Evolutionary conservation across 2,113 vertebrate species (phyloP).

Genomic region (Notechis scutatus): DNA sequence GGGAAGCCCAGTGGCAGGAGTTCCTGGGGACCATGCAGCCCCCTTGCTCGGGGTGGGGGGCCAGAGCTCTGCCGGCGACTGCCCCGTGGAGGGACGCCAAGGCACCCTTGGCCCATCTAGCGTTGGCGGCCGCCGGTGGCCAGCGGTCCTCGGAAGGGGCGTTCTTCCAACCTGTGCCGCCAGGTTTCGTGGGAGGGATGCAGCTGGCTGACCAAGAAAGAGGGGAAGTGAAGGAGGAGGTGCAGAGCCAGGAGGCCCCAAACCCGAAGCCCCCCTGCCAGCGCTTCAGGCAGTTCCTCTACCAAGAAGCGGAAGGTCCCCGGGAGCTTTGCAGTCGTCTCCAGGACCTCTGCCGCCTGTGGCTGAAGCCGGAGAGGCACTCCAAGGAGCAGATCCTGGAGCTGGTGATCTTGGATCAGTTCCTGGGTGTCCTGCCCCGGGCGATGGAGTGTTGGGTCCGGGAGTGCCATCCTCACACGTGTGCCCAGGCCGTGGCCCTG

Average conservation of each 20-base stretch:
- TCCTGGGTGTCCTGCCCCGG: slow-evolving; percentile 56
- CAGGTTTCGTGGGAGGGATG: neutral
- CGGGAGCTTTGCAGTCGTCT: slow-evolving; percentile 62
- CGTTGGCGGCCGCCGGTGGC: neutral
- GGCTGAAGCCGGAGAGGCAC: slow-evolving; percentile 63
- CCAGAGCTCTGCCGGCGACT: neutral
- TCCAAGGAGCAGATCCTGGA: slow-evolving; percentile 65
- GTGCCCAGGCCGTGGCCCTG: slow-evolving; percentile 61
- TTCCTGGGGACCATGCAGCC: slow-evolving; percentile 4
- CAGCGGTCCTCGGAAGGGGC: neutral
- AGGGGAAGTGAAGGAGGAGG: slow-evolving; percentile 1
- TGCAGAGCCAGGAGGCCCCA: slow-evolving; percentile 39
- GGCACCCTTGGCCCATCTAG: neutral
- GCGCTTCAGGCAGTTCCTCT: slow-evolving; percentile 60
- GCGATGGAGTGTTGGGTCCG: slow-evolving; percentile 62
- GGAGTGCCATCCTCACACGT: slow-evolving; percentile 60
- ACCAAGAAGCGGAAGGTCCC: slow-evolving; percentile 64
- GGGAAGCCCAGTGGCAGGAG: slow-evolving; percentile 24
- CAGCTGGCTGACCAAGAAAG: neutral
- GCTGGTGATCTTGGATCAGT: slow-evolving; percentile 62
- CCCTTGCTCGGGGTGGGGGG: neutral
- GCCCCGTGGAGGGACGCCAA: neutral
- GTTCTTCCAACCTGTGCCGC: neutral
- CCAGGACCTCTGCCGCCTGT: slow-evolving; percentile 64
- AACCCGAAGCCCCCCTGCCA: slow-evolving; percentile 51